Evolutionary conservation across 2,888 invertebrate genomes (phyloP).

Genomic region (Autographa pulchrina): DNA sequence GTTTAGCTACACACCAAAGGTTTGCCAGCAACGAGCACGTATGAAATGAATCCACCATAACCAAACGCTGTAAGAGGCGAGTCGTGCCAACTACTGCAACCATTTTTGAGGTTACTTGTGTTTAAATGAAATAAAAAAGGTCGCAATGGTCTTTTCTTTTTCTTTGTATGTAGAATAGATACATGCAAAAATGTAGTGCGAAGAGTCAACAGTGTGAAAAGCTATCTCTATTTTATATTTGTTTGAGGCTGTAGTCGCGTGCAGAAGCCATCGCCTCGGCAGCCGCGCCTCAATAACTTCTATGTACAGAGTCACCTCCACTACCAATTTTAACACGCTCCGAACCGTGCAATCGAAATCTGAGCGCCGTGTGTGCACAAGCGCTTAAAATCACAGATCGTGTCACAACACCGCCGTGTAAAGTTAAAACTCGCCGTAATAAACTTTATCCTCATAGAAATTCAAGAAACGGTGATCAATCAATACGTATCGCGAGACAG

Average conservation of each 20-base stretch:
- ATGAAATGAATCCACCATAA: slow-evolving; percentile 2
- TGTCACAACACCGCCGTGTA: background rate
- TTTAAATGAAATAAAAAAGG: background rate
- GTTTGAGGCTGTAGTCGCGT: background rate
- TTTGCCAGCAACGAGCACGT: background rate
- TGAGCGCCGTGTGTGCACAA: background rate
- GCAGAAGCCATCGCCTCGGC: background rate
- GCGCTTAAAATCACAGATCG: background rate
- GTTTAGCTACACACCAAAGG: background rate
- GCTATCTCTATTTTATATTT: background rate
- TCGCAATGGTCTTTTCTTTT: background rate
- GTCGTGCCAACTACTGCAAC: background rate
- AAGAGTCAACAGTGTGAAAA: background rate
- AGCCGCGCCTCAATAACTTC: background rate
- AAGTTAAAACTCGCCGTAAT: slow-evolving; percentile 1
- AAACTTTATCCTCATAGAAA: background rate
- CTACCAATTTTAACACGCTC: background rate
- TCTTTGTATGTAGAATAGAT: no score
- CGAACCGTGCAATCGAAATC: slow-evolving; percentile 5
- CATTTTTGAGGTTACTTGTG: background rate
- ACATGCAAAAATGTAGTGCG: background rate
- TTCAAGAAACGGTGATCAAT: slow-evolving; percentile 9
- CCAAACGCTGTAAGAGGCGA: background rate
- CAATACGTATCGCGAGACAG: slow-evolving; percentile 3
- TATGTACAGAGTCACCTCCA: background rate